Percentiles rank a stretch among this genome's conserved stretches.
Evolutionary conservation across 2,888 invertebrate species (phyloP).

Genomic region (Oxycera nigricornis): DNA sequence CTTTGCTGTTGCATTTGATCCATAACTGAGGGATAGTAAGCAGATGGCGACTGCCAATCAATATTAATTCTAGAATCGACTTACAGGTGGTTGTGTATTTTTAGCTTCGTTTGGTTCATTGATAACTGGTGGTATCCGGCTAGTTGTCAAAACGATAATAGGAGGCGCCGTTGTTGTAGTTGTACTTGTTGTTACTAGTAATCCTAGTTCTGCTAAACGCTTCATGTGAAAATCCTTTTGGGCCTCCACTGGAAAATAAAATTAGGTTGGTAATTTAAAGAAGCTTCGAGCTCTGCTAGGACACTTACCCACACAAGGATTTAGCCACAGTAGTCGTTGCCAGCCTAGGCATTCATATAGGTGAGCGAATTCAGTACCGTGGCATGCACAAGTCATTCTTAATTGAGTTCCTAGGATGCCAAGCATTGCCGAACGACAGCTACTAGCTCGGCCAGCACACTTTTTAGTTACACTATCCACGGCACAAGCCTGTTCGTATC

Average conservation of each 20-base stretch:
- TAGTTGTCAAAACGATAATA: conserved; percentile 49
- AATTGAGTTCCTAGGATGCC: conserved; percentile 90
- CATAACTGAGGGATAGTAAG: too few species aligned
- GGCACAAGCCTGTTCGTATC: conserved; percentile 90
- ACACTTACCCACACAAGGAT: conserved; percentile 92
- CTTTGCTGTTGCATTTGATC: too few species aligned
- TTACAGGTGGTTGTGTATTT: neutral
- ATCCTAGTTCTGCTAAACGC: conserved; percentile 64
- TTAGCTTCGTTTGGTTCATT: neutral
- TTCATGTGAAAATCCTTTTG: conserved; percentile 85
- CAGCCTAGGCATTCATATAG: conserved; percentile 89
- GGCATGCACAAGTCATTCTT: conserved; percentile 86
- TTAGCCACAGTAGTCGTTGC: conserved; percentile 89
- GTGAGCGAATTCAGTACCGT: conserved; percentile 83
- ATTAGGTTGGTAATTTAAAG: conserved; percentile 50
- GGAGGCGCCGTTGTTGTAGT: conserved; percentile 58
- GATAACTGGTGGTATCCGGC: neutral
- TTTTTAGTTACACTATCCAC: conserved; percentile 89
- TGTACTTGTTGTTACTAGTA: conserved; percentile 63
- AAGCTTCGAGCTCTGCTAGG: too few species aligned
- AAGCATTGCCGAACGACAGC: conserved; percentile 84
- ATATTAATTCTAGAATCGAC: too few species aligned
- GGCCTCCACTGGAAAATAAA: conserved; percentile 74
- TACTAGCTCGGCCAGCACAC: conserved; percentile 85
- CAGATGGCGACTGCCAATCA: too few species aligned